phyloP scores from a whole-genome alignment of 2,888 invertebrate species.

The Galeruca laticollis region DNA sequence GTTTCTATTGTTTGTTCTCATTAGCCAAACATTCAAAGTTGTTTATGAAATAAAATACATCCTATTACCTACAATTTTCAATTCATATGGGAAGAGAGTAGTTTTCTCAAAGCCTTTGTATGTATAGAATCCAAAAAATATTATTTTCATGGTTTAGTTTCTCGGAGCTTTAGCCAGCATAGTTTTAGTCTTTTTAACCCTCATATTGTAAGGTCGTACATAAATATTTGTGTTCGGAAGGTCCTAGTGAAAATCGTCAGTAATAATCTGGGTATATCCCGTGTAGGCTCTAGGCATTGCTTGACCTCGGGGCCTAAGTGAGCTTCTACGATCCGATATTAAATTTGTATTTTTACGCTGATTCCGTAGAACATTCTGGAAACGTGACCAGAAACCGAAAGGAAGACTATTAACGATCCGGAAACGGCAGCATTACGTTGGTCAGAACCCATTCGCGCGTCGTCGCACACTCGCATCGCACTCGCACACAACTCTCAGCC shows the following conservation, averaged over 20 bases:
- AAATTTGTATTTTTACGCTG: slow-evolving; percentile 76
- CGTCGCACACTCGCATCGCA: slow-evolving; percentile 45
- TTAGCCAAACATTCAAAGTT: too few relatives aligned
- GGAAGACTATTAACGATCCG: slow-evolving; percentile 71
- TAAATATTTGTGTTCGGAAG: slow-evolving; percentile 49
- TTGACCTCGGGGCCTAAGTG: slow-evolving; percentile 58
- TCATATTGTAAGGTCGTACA: slow-evolving; percentile 31
- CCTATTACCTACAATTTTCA: too few relatives aligned
- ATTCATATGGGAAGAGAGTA: too few relatives aligned
- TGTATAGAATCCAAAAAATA: too few relatives aligned
- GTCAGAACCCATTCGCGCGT: slow-evolving; percentile 58
- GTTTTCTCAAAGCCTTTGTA: too few relatives aligned
- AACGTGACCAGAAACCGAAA: slow-evolving; percentile 72
- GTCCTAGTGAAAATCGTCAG: slow-evolving; percentile 55
- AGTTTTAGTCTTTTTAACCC: slow-evolving; percentile 12
- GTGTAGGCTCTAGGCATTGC: slow-evolving; percentile 48
- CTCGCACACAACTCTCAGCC: slow-evolving; percentile 48
- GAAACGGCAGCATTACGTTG: slow-evolving; percentile 63
- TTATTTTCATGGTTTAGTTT: too few relatives aligned
- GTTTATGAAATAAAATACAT: too few relatives aligned
- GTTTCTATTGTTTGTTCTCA: too few relatives aligned
- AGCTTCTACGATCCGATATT: slow-evolving; percentile 68
- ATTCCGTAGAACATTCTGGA: slow-evolving; percentile 70
- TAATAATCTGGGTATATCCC: slow-evolving; percentile 60
- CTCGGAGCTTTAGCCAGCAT: slow-evolving; percentile 10